Base-by-base conservation (phyloP, 2,888 invertebrate genomes). In the Parapristionchus giblindavisi region DNA sequence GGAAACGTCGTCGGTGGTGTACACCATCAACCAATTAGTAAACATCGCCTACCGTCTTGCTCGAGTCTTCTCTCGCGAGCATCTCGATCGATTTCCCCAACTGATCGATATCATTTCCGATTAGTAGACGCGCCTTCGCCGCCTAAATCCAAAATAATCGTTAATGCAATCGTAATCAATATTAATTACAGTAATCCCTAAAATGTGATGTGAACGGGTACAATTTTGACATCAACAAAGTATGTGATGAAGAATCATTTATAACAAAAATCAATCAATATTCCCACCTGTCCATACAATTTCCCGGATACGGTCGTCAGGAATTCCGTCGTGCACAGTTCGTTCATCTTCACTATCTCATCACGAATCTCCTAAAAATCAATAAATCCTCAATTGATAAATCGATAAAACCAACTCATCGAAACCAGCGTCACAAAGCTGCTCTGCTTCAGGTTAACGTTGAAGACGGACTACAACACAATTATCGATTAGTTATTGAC, bases 51-150 rank as follows among this genome's bases (percentile, higher is more conserved):
- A 73, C 73, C 61, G 34, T 36, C 24, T 73, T 73, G 1, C 32
- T 60, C 14, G 51, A 34, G 48, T 61, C 73, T 24, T 60, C 61
- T 29, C 51, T 61, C 24, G 61, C 61, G n/a, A 73, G 61, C 1
- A 51, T 24, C 36, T 73, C 60, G 36, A 51, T 73, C 24, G 32
- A 54, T 27, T 61, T 73, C 17, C 73, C 43, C 73, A 73, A 27
- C 51, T 73, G 73, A n/a, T 73, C 73, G 48, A 73, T 51, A 38
- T 73, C 73, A 29, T 73, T 73, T 8, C 60, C 40, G 34, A 73
- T 73, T 34, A 73, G 61, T 1, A 73, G 61, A 51, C 73, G 73
- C 8, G 73, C 73, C 34, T 73, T 73, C 1, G 73, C 60, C 2
- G 52, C 73, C 73, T 73, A 32, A 17, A 58, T 21, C 17, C 1